Evolutionary conservation across 2,888 invertebrate genomes (phyloP), one percentile per base, ranked within the genome.

Genomic region (Sipunculus nudus): DNA sequence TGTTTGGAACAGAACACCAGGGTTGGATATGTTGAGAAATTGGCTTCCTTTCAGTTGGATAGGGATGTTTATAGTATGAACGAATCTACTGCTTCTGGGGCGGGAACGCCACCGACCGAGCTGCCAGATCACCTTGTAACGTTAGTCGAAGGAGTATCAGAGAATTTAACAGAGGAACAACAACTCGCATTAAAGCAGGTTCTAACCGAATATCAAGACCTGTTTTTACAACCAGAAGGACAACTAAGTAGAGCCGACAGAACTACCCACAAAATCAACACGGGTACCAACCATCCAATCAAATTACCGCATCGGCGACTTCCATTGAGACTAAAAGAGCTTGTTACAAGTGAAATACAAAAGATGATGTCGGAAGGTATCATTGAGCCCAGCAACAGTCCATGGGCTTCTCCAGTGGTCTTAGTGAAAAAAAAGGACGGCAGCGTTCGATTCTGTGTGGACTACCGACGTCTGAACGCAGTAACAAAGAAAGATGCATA

Each of bases 241-340:
- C n/a, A 10, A 38, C 38, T 13, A 23, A 8, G n/a, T n/a, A n/a
- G n/a, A n/a, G n/a, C n/a, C n/a, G n/a, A n/a, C n/a, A n/a, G n/a
- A n/a, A n/a, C n/a, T n/a, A n/a, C n/a, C n/a, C 43, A 53, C 26
- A 16, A 6, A 16, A 53, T 53, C n/a, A 41, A 54, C 21, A 54
- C 31, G 13, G 54, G 54, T 21, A 26, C 43, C 13, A 31, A 8
- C 23, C 2, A n/a, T 16, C 54, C 54, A 10, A 32, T 61, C 6
- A 58, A 53, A 41, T 48, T 48, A 32, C 21, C 39, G 21, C 41
- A 47, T 10, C 43, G 58, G 5, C 32, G 53, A 47, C 10, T 47
- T 10, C 47, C 47, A 28, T 47, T 25, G 8, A 6, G 6, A 13
- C 10, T 47, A 10, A 16, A 28, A 8, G 8, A 13, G 10, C 26